Evolutionary conservation across 2,888 invertebrate genomes (phyloP), one percentile per base, ranked within the genome.

Genomic region (Acanthoscelides obtectus): DNA sequence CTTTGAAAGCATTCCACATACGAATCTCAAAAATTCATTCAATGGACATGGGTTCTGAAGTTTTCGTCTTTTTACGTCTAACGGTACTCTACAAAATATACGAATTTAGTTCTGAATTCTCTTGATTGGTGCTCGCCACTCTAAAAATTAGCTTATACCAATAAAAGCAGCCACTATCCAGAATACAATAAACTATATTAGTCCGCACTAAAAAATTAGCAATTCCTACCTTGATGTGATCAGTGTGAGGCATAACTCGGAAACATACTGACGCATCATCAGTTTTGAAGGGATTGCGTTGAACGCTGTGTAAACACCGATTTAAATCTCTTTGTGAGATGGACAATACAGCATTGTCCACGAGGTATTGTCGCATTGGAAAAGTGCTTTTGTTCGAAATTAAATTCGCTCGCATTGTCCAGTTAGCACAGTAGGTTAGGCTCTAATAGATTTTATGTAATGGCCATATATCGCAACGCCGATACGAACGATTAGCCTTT

Each of bases 281-380:
- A n/a, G n/a, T n/a, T 79, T 80, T 77, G 77, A 81, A 79, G 78
- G 78, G 78, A 79, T 79, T 77, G 79, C 79, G 81, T 83, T 83
- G 82, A 83, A 81, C 82, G 82, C 83, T 82, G 83, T 80, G 82
- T 84, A 84, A 84, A 83, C 84, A 84, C 80, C 80, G 82, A 83
- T 84, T 83, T 82, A 82, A 83, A 83, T 82, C 82, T 80, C 82
- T 80, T 83, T 83, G 82, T 84, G 77, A 78, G 73, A 81, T 80
- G 76, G 80, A 83, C 83, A 84, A 84, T 82, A 78, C 77, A 77
- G 77, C 75, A 81, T 82, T 83, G 82, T 83, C 76, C 77, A 79
- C 78, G 78, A 76, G 76, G 79, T 77, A 83, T 82, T 83, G 83
- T 79, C 77, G 72, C 76, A 74, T 76, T 76, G 75, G 77, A 79